Percentiles rank a stretch among this genome's conserved stretches.
Evolutionary conservation across 2,113 vertebrate species (phyloP).

Genomic region (Eurypyga helias): DNA sequence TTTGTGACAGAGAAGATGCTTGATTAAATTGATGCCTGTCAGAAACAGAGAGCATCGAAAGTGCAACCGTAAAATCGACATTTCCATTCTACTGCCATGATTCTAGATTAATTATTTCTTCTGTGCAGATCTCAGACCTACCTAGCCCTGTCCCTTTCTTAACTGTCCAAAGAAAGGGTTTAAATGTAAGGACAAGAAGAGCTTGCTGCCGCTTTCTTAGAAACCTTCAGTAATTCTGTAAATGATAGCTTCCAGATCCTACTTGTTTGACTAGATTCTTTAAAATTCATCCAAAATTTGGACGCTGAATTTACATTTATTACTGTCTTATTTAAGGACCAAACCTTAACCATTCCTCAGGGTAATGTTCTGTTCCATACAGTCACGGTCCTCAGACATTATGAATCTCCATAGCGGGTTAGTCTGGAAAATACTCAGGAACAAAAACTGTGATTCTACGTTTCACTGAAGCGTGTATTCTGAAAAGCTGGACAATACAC

Average conservation of each 20-base stretch:
- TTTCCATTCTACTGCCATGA: background rate
- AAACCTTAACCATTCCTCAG: background rate
- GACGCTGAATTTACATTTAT: background rate
- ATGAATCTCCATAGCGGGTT: background rate
- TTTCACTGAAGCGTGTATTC: background rate
- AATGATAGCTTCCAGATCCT: background rate
- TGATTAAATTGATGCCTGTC: background rate
- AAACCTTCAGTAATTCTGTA: background rate
- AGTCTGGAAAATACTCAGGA: background rate
- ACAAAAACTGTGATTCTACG: background rate
- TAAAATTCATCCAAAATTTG: background rate
- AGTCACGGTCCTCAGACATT: background rate
- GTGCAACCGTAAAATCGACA: background rate
- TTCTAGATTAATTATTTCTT: background rate
- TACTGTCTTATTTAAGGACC: background rate
- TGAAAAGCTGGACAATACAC: rapidly evolving
- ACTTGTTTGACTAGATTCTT: background rate
- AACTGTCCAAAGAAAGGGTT: background rate
- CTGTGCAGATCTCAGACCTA: background rate
- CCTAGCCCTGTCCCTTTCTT: background rate
- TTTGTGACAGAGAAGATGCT: background rate
- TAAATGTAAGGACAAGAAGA: background rate
- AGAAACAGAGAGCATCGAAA: background rate
- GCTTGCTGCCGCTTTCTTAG: background rate
- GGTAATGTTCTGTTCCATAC: background rate